Conservation (phyloP, 2,888 invertebrate genomes). For the Phragmatobia fuliginosa region DNA sequence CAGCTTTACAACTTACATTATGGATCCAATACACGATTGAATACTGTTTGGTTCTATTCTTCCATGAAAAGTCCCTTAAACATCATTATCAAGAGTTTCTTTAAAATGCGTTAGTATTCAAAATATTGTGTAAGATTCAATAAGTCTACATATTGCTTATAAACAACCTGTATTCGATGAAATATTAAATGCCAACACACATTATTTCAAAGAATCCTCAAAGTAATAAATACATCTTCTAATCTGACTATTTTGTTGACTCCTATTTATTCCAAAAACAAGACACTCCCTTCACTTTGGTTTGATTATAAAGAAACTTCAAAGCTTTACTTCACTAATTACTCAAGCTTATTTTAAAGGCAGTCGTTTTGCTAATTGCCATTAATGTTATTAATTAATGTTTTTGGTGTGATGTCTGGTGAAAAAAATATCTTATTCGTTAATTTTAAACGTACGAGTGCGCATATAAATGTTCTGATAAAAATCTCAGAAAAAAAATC, state of each 20-base stretch:
- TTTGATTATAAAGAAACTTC: not conserved
- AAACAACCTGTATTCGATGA: not conserved
- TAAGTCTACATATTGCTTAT: too few species aligned
- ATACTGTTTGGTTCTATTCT: not conserved
- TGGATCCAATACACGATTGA: not conserved
- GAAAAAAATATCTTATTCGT: not conserved
- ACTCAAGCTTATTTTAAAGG: not conserved
- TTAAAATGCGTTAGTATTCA: too few species aligned
- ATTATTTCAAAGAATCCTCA: not conserved
- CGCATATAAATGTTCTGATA: too few species aligned
- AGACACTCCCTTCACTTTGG: not conserved
- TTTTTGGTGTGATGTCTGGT: not conserved
- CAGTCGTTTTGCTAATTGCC: not conserved
- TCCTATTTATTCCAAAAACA: not conserved
- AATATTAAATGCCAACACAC: not conserved
- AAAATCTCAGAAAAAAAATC: not conserved
- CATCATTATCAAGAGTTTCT: not conserved
- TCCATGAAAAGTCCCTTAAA: not conserved
- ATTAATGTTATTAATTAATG: not conserved
- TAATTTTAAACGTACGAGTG: not conserved
- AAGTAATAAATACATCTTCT: not conserved
- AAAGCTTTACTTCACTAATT: constrained; percentile 4
- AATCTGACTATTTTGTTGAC: not conserved
- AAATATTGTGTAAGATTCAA: too few species aligned
- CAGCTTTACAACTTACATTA: not conserved